Conservation (phyloP, 2,888 invertebrate genomes). For the Ophion costatus region DNA sequence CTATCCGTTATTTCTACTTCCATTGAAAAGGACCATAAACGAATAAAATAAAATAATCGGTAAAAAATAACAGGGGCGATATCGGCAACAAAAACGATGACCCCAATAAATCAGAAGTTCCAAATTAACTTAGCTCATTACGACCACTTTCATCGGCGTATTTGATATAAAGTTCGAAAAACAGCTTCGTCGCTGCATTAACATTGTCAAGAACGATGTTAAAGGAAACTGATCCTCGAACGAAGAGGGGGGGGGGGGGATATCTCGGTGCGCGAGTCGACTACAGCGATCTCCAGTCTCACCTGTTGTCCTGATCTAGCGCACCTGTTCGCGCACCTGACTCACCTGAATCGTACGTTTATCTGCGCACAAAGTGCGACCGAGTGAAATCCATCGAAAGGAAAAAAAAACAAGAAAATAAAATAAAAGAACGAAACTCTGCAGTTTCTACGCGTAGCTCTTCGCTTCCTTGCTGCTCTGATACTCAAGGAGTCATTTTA, state of each 20-base stretch:
- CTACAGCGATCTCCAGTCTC: slow-evolving; percentile 61
- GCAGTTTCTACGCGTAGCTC: slow-evolving; percentile 61
- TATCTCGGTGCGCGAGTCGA: slow-evolving; percentile 16
- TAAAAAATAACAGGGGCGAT: background rate
- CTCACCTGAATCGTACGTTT: slow-evolving; percentile 75
- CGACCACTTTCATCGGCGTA: background rate
- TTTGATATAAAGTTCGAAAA: background rate
- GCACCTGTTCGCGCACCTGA: slow-evolving; percentile 80
- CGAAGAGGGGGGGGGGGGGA: background rate
- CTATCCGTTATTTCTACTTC: no score
- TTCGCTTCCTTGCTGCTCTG: slow-evolving; percentile 72
- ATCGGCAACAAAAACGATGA: background rate
- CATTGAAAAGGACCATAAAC: no score
- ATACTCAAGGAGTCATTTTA: slow-evolving; percentile 73
- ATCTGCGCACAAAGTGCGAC: slow-evolving; percentile 74
- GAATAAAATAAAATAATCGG: no score
- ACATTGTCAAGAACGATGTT: slow-evolving; percentile 14
- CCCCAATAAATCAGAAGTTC: background rate
- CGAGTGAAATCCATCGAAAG: slow-evolving; percentile 42
- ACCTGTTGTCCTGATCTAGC: slow-evolving; percentile 75
- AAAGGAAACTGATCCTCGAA: slow-evolving; percentile 41
- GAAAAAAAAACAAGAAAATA: slow-evolving; percentile 24
- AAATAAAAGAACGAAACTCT: slow-evolving; percentile 15
- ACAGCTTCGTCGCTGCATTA: background rate
- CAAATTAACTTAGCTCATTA: background rate